These are phyloP conservation scores for Naja naja DNA, from an alignment of 2,113 vertebrate species.

Conservation along the genomic window DNA sequence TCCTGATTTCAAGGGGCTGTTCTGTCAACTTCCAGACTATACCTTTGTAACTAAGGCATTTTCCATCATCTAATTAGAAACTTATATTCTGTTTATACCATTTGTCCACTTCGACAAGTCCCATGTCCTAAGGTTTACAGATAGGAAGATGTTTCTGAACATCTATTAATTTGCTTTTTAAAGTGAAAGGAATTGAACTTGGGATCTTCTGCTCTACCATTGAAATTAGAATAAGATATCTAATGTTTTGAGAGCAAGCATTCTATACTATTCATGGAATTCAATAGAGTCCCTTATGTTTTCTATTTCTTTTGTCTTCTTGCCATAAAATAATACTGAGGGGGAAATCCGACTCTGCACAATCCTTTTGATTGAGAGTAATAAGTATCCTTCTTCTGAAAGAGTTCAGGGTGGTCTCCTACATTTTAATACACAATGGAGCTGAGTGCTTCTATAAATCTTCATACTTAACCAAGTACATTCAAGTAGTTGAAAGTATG, in stretches of 20 bases:
- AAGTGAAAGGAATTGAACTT: background rate
- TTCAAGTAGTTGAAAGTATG: background rate
- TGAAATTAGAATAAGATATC: background rate
- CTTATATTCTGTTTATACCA: background rate
- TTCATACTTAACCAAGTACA: background rate
- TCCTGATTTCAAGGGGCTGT: background rate
- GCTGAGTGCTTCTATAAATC: background rate
- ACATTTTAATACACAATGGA: background rate
- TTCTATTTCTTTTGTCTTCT: background rate
- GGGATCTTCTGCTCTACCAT: background rate
- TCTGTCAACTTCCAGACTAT: background rate
- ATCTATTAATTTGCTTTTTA: background rate
- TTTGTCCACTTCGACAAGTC: background rate
- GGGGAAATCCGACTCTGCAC: background rate
- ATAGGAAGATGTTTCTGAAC: background rate
- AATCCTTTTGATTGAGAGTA: background rate
- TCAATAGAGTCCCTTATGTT: background rate
- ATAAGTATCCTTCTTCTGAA: background rate
- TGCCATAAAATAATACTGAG: background rate
- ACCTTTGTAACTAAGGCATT: background rate
- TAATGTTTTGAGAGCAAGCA: background rate
- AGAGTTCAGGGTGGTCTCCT: background rate
- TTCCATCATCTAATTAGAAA: background rate
- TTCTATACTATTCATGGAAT: background rate
- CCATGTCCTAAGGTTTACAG: background rate